A percentile compares a stretch with the other conserved stretches of the same genome.
Evolutionary conservation across 1,140 invertebrate species (phyloP).

Genomic region (Laupala kohalensis): DNA sequence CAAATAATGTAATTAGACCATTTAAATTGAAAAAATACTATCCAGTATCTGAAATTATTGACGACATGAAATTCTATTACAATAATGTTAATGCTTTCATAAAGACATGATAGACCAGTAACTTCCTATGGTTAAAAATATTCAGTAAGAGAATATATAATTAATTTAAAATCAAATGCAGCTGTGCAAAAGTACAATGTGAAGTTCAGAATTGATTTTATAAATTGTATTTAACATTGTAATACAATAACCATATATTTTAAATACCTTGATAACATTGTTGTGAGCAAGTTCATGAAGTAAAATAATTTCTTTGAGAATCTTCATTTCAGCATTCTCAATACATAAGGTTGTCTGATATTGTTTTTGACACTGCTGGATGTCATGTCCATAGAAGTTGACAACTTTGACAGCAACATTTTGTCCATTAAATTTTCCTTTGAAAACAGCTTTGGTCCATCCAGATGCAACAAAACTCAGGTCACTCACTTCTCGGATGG

Average conservation of each 20-base stretch:
- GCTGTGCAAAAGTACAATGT: too few species aligned
- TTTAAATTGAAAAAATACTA: neutral
- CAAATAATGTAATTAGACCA: neutral
- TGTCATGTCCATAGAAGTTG: slow-evolving; percentile 30
- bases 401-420: slow-evolving; percentile 33
- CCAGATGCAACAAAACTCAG: slow-evolving; percentile 27
- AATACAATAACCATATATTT: too few species aligned
- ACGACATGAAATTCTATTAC: too few species aligned
- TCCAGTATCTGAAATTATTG: too few species aligned
- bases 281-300: slow-evolving; percentile 18
- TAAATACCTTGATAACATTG: slow-evolving; percentile 21
- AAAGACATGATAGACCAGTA: too few species aligned
- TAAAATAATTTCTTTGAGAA: slow-evolving; percentile 21
- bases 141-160: too few species aligned
- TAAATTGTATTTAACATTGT: too few species aligned
- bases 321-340: slow-evolving; percentile 28
- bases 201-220: too few species aligned
- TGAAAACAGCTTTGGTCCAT: slow-evolving; percentile 37
- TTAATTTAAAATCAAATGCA: too few species aligned
- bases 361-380: slow-evolving; percentile 25
- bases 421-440: slow-evolving; percentile 21
- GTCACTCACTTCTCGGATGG: slow-evolving; percentile 16
- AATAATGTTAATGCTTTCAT: too few species aligned
- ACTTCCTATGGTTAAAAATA: too few species aligned
- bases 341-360: slow-evolving; percentile 24